Conservation (phyloP, 2,797 vertebrate genomes). For the Amniataba percoides region DNA sequence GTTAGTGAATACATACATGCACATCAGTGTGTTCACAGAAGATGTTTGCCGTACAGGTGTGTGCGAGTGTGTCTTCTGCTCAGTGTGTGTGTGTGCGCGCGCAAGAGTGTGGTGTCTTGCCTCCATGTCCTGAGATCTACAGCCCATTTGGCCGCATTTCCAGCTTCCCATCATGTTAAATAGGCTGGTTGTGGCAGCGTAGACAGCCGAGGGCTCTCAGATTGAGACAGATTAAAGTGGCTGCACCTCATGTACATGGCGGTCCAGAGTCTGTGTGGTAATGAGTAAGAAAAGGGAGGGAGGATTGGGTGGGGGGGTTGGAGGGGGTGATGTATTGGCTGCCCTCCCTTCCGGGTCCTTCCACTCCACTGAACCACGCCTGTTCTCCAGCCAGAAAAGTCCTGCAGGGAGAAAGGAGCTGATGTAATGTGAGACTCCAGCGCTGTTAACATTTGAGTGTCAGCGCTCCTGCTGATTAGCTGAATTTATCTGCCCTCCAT, state of each 20-base stretch:
- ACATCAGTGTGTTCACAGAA: too few species aligned
- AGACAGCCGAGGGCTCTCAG: constrained; percentile 37
- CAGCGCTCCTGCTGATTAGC: constrained; percentile 1
- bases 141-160: constrained; percentile 2
- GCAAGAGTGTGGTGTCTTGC: not conserved
- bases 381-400: constrained; percentile 4
- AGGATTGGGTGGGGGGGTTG: not conserved
- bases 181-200: not conserved
- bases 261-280: constrained; percentile 17
- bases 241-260: constrained; percentile 38
- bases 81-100: not conserved
- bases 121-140: constrained; percentile 19
- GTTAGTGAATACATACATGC: not conserved
- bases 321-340: constrained; percentile 33
- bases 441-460: constrained; percentile 29
- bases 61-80: not conserved
- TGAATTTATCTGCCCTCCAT: not conserved
- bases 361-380: constrained; percentile 36
- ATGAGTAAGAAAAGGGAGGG: constrained; percentile 27
- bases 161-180: constrained; percentile 39
- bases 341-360: constrained; percentile 24
- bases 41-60: not conserved
- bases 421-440: not conserved
- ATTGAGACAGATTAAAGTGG: constrained; percentile 59
- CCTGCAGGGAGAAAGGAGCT: not conserved